Conservation (phyloP, 2,888 invertebrate genomes). For the Xestia c-nigrum region DNA sequence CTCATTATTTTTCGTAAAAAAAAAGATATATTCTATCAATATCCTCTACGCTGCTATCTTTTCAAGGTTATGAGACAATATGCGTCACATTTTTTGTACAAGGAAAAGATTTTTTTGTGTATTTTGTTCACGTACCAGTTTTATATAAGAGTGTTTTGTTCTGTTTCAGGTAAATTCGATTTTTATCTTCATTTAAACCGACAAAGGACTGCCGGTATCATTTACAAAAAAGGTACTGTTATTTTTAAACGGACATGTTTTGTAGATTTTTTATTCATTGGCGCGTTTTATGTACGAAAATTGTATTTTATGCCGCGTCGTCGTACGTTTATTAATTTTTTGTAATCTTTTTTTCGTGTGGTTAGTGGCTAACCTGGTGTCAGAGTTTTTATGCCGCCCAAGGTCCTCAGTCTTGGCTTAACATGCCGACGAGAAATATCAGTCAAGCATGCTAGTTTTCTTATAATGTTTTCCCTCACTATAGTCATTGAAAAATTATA, state of each 20-base stretch:
- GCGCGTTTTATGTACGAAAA: background rate
- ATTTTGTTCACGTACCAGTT: slow-evolving; percentile 32
- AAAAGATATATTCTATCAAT: slow-evolving; percentile 47
- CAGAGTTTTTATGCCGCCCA: too few relatives aligned
- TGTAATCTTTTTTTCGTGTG: too few relatives aligned
- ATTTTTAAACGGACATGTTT: background rate
- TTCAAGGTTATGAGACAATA: slow-evolving; percentile 42
- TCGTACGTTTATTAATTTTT: background rate
- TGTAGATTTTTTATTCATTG: background rate
- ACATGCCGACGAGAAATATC: too few relatives aligned
- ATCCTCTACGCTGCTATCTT: slow-evolving; percentile 28
- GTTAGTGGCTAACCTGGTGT: too few relatives aligned
- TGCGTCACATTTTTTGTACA: slow-evolving; percentile 28
- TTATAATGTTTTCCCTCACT: too few relatives aligned
- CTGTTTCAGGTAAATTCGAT: slow-evolving; percentile 47
- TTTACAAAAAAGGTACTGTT: slow-evolving; percentile 33
- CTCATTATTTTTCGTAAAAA: slow-evolving; percentile 56
- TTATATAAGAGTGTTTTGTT: slow-evolving; percentile 37
- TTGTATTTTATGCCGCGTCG: background rate
- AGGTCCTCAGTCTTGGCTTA: too few relatives aligned
- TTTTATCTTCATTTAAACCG: slow-evolving; percentile 29
- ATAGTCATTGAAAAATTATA: too few relatives aligned
- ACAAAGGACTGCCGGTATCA: slow-evolving; percentile 15
- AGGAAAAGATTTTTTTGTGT: slow-evolving; percentile 14
- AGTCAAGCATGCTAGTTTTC: too few relatives aligned